Evolutionary conservation across 1,140 invertebrate genomes (phyloP), one percentile per base, ranked within the genome.

Genomic region (Oncopeltus fasciatus): DNA sequence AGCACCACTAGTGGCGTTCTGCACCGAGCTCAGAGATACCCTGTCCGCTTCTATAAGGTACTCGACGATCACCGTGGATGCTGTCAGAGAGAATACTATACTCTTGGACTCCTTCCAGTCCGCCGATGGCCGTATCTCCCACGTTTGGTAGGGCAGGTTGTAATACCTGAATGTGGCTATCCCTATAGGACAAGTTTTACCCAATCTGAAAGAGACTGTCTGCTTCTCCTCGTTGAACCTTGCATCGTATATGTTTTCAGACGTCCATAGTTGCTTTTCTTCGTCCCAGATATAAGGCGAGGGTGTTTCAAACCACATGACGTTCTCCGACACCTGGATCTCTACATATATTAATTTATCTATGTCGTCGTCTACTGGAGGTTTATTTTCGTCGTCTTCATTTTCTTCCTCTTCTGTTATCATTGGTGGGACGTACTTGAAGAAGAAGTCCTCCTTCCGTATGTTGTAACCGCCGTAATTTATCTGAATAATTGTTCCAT

Each of bases 151-250:
- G 0, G 89, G 88, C 64, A 92, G 75, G 72, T 91, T 91, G 21
- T 81, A 78, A 72, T 86, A 90, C 8, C 57, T 33, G 66, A 83
- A 80, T 1, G 81, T 77, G 0, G 85, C 88, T 49, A 92, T 76
- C 2, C 83, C 88, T 61, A 90, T 85, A 14, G 83, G 80, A 70
- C n/a, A 46, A 1, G 53, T 26, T 31, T 31, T 61, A 5, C 57
- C 53, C 14, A 53, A 60, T 49, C 53, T 57, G 18, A 57, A 67
- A 14, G 18, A 38, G 14, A 62, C 21, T 33, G 66, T 62, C 57
- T 87, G 81, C 67, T 88, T 88, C 65, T 90, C 87, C 69, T 90
- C 88, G 69, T 88, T 90, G 68, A 85, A 90, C 69, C 88, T 88
- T 47, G 85, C 78, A 65, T 92, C 88, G 64, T 89, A 84, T 1